Base-by-base conservation (phyloP, 53 echinoderm and acorn worm genomes). In the Echinarachnius parma region DNA sequence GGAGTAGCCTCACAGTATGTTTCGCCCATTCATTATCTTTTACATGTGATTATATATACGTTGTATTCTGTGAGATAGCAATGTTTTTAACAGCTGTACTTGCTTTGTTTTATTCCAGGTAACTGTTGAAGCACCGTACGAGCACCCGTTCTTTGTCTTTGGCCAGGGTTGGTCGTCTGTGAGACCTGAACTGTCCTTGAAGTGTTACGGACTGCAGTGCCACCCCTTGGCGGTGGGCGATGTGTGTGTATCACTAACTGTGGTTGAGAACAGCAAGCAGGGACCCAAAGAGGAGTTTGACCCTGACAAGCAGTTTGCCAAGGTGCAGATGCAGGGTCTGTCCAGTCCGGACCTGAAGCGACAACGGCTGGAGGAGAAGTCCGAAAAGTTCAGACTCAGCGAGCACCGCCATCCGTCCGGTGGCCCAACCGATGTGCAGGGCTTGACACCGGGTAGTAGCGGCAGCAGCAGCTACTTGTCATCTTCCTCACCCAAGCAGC, bases 151-250 rank as follows among this genome's bases (percentile, higher is more conserved):
- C 74, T 95, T 91, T 62, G 96, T 95, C 33, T 95, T 91, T 60
- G 96, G 96, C 28, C 96, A 91, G 60, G 96, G 96, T 1, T 95
- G 96, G 96, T 95, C 96, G 26, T 88, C 96, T 2, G 96, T 95
- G 36, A 67, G 66, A 24, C 96, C 96, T 3, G 87, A 87, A 21
- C 75, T 77, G 20, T 91, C 96, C 23, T 61, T 84, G 19, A 87
- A 84, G 70, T 79, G 90, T 59, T 95, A 95, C 59, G 77, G 52
- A 28, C 62, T 95, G 28, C 60, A 78, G 46, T 95, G 96, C 35
- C 96, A 95, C 59, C 65, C 78, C 19, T 77, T 95, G 37, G 84
- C 96, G 4, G 96, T 95, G 3, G 96, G 96, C 29, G 96, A 95
- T 54, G 96, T 95, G 60, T 95, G 96, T 44, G 82, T 95, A 9